Base-by-base conservation (phyloP, 2,888 invertebrate genomes). In the Agrochola macilenta region DNA sequence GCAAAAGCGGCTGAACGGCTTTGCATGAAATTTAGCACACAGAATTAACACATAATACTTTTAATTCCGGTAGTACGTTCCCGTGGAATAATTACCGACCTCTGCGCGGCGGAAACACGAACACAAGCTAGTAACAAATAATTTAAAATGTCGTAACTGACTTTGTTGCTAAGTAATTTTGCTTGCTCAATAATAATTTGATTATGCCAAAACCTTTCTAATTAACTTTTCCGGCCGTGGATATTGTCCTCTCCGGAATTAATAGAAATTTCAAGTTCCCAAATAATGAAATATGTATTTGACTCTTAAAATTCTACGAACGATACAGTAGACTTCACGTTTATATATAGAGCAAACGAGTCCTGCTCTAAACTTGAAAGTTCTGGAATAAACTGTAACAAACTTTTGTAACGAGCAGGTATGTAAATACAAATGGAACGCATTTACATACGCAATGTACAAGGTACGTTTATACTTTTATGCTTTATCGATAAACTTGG, bases 381-480 rank as follows among this genome's bases (percentile, higher is more conserved):
- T 83, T 78, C 5, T 49, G 30, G 82, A 82, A 82, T 79, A 82
- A 72, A 69, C 79, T 79, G 49, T 49, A 54, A 57, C 49, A 60
- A 78, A 82, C 68, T 82, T 74, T 26, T 43, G 12, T 74, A 74
- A 74, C 74, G 68, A 79, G 63, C 72, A 65, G 60, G 49, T 78
- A 78, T 63, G 35, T 57, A 7, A 49, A 49, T 74, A 71, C 66
- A 60, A 63, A 74, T 64, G 71, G 64, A 49, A 52, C 26, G 30
- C 12, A 69, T 79, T 78, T 82, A 79, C 71, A 78, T 78, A 64
- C 35, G 17, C 26, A 26, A 58, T 77, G n/a, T 69, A 58, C n/a
- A 49, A 23, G 54, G 46, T 49, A 61, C 54, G 74, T 46, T 14
- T 54, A 8, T 69, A 77, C 61, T 81, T 81, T 76, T 68, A 70